Percentiles rank a stretch among this genome's conserved stretches.
These are phyloP conservation scores for Malaclemys terrapin DNA, from an alignment of 2,113 vertebrate genomes.

Conservation along the genomic window DNA sequence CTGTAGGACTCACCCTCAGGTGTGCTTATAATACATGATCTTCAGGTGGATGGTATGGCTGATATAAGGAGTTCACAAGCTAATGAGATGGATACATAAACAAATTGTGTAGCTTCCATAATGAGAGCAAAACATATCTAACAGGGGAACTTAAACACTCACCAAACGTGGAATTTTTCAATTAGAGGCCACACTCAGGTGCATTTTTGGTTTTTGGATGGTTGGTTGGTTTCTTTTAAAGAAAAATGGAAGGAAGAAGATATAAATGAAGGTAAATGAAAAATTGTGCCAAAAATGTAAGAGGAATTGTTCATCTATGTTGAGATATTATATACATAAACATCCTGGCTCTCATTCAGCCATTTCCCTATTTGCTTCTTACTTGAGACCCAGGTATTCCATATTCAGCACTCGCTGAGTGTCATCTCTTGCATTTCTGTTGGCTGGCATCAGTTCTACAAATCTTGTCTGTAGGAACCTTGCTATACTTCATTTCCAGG, in stretches of 20 bases:
- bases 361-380: background rate
- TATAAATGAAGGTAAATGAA: background rate
- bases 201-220: background rate
- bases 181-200: background rate
- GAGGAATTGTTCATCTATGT: background rate
- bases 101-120: background rate
- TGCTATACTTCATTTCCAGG: background rate
- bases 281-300: background rate
- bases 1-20: background rate
- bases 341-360: rapidly evolving
- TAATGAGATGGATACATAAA: background rate
- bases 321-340: background rate
- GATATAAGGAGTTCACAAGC: background rate
- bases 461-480: background rate
- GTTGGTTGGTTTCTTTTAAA: background rate
- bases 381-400: background rate
- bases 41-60: rapidly evolving
- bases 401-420: background rate
- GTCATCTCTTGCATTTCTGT: rapidly evolving
- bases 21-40: background rate
- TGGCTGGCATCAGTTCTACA: background rate
- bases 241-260: background rate
- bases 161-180: background rate
- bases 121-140: background rate
- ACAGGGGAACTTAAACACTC: rapidly evolving